Conservation (phyloP, 2,888 invertebrate species). For the Abrostola tripartita region DNA sequence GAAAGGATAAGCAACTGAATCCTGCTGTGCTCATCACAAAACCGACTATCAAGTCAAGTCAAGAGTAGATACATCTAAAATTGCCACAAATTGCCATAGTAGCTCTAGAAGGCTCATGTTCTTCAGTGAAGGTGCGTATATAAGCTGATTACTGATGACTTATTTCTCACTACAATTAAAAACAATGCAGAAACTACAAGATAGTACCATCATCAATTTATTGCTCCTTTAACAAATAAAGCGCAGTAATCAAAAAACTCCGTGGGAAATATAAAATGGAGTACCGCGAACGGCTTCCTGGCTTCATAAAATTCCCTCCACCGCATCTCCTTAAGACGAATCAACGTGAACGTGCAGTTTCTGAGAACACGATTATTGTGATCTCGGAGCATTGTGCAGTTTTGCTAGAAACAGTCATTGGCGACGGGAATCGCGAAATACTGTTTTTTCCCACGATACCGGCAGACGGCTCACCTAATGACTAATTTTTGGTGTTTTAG, state of each 20-base stretch:
- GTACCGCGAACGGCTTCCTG: constrained; percentile 33
- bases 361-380: constrained; percentile 55
- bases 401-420: constrained; percentile 56
- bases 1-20: too few species aligned
- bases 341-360: constrained; percentile 44
- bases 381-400: constrained; percentile 56
- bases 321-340: constrained; percentile 56
- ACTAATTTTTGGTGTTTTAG: constrained; percentile 38
- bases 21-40: too few species aligned
- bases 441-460: constrained; percentile 51
- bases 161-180: too few species aligned
- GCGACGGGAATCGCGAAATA: constrained; percentile 42
- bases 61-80: too few species aligned
- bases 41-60: too few species aligned
- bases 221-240: background rate
- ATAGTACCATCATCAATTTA: too few species aligned
- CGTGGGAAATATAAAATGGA: constrained; percentile 32
- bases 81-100: too few species aligned
- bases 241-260: constrained; percentile 6
- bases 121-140: too few species aligned
- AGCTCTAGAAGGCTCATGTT: too few species aligned
- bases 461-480: constrained; percentile 16
- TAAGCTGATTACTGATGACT: too few species aligned
- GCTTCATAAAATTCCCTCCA: constrained; percentile 16
- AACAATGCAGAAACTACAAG: background rate